Evolutionary conservation across 1,140 invertebrate genomes (phyloP), one percentile per base, ranked within the genome.

Genomic region (Drosophila micromelanica): DNA sequence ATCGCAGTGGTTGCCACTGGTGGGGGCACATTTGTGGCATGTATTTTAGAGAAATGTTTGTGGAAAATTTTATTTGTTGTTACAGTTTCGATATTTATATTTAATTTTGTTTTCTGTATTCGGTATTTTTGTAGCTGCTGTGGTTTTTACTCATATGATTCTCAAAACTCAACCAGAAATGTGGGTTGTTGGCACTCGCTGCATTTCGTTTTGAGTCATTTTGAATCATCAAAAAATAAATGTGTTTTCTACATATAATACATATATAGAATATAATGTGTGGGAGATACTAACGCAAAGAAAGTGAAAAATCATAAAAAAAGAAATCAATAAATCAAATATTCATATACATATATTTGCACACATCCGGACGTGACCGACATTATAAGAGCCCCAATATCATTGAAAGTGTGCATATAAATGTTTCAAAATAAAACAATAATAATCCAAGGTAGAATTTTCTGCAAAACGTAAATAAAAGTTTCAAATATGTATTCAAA

Each of bases 131-230:
- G 56, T 43, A 40, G 12, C 37, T 12, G 49, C 51, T 57, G 35
- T 45, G 38, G 8, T 23, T 23, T 12, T 12, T 35, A 35, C 12
- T 52, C 17, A 32, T 59, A 52, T 52, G 63, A 59, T 71, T 52
- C 35, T 43, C 38, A 20, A 71, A 56, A 40, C 37, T 42, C 23
- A 51, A 40, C 8, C 37, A 17, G 52, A 54, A 74, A 62, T 68
- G 27, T 74, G 64, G 48, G 65, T 70, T 20, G 74, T 73, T 76
- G 74, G 74, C 71, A 76, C 52, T 69, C 70, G 71, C 49, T 74
- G 71, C 49, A 69, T 38, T 56, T 2, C 3, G 30, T 17, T 51
- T 35, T 52, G 13, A 35, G 7, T 52, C 57, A 69, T 37, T 75
- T 70, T 45, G 42, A 59, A 46, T 56, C 54, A 56, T 46, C 56